Base-by-base conservation (phyloP, 2,113 vertebrate species). In the Progne subis region DNA sequence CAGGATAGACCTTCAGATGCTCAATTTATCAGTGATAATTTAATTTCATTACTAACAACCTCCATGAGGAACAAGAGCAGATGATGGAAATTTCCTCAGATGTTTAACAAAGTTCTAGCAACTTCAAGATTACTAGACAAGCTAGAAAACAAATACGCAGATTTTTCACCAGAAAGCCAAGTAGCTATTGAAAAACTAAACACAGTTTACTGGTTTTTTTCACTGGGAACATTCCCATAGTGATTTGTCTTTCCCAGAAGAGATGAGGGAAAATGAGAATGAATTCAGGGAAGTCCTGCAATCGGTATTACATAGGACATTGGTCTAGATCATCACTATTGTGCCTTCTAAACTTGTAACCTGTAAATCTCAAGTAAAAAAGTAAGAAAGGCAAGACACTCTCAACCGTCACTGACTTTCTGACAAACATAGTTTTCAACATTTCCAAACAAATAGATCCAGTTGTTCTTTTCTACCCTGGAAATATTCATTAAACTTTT, bases 371-470 rank as follows among this genome's bases (percentile, higher is more conserved):
- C 70, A 55, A 55, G 26, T 31, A 57, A 82, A 82, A 91, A 61
- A 26, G 7, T 10, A 5, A 76, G 83, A 74, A 63, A 43, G 44
- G 50, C 71, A 85, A 87, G 47, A 53, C 10, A 68, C 9, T 81
- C 21, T 41, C n/a, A 91, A 24, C 9, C 82, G 25, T 50, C 70
- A 49, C 29, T 76, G 26, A 87, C 28, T 68, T 82, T 83, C 46
- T 80, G 32, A 89, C 1, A 5, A 87, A 76, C 34, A 17, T 25
- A 64, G 61, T 20, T 39, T 25, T 88, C 71, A 94, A 34, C 12
- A 23, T 92, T 95, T 95, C 92, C 79, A 70, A 65, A n/a, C 12
- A 90, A 95, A 91, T 11, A 87, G 14, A 88, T 28, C 23, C 15
- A 67, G 24, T 76, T 90, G 37, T 28, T 83, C 50, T 86, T 50